A percentile compares a stretch with the other conserved stretches of the same genome.
phyloP scores from a whole-genome alignment of 30 jellyfish, hydroid and myxozoan species.

The Morbakka virulenta region DNA sequence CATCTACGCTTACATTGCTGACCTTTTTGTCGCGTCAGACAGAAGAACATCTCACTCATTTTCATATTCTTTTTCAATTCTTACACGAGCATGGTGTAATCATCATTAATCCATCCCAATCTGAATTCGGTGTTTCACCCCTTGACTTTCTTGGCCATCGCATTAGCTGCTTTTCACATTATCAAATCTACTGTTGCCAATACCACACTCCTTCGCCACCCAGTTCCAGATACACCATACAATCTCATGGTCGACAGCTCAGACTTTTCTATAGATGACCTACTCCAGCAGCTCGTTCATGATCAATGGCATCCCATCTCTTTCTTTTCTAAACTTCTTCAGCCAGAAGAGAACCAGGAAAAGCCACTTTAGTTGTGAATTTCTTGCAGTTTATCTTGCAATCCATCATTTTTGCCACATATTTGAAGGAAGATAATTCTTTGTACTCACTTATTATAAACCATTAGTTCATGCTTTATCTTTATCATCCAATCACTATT shows the following conservation, averaged over 20 bases:
- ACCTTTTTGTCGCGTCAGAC: background rate
- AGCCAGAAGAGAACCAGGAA: background rate
- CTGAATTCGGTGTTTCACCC: background rate
- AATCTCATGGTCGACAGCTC: background rate
- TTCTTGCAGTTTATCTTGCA: background rate
- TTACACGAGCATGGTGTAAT: background rate
- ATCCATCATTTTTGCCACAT: background rate
- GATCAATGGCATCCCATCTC: background rate
- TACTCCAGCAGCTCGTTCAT: background rate
- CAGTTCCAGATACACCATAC: background rate
- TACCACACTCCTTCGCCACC: background rate
- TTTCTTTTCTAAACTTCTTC: background rate
- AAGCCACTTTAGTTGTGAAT: conserved; percentile 8
- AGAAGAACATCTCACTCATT: background rate
- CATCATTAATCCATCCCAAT: background rate
- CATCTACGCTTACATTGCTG: background rate
- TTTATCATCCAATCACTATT: background rate
- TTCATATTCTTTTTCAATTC: background rate
- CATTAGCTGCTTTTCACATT: background rate
- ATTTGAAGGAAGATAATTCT: background rate
- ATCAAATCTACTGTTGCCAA: background rate
- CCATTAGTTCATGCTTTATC: conserved; percentile 35
- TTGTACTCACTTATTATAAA: conserved; percentile 12
- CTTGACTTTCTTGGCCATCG: background rate
- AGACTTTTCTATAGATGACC: background rate